Conservation (phyloP, 2,888 invertebrate species). For the Hemistola chrysoprasaria region DNA sequence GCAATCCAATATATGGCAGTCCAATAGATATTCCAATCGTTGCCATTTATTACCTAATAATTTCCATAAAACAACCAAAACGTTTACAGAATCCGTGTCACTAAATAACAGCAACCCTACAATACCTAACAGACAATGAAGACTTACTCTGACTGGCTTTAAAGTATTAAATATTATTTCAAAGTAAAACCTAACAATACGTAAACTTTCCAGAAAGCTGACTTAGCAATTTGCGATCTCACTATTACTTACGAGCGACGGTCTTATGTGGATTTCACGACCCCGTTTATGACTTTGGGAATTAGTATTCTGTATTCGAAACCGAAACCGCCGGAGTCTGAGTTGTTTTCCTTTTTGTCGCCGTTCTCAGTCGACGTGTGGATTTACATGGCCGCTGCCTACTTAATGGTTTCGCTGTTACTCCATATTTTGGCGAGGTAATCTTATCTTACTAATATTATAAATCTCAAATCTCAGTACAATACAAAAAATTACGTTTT, state of each 20-base stretch:
- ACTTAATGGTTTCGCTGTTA: conserved; percentile 90
- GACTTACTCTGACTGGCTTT: conserved; percentile 18
- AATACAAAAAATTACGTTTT: no score
- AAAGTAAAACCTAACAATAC: conserved; percentile 16
- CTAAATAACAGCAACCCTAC: conserved; percentile 2
- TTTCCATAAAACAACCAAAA: no score
- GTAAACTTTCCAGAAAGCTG: conserved; percentile 88
- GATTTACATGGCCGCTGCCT: conserved; percentile 95
- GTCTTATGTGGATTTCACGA: conserved; percentile 94
- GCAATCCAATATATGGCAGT: no score
- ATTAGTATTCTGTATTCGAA: conserved; percentile 94
- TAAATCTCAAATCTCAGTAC: no score
- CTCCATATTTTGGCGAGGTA: conserved; percentile 91
- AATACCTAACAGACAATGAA: conserved; percentile 25
- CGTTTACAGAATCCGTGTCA: no score
- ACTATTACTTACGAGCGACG: conserved; percentile 97
- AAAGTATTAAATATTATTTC: conserved; percentile 8
- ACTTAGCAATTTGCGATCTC: conserved; percentile 96
- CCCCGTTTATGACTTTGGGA: conserved; percentile 98
- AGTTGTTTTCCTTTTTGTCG: conserved; percentile 93
- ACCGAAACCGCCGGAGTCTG: conserved; percentile 88
- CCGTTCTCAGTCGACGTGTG: conserved; percentile 94
- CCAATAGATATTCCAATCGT: no score
- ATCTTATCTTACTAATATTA: no score
- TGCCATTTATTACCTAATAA: no score